Evolutionary conservation across 2,888 invertebrate species (phyloP), one percentile per base, ranked within the genome.

Genomic region (Alsophila aescularia): DNA sequence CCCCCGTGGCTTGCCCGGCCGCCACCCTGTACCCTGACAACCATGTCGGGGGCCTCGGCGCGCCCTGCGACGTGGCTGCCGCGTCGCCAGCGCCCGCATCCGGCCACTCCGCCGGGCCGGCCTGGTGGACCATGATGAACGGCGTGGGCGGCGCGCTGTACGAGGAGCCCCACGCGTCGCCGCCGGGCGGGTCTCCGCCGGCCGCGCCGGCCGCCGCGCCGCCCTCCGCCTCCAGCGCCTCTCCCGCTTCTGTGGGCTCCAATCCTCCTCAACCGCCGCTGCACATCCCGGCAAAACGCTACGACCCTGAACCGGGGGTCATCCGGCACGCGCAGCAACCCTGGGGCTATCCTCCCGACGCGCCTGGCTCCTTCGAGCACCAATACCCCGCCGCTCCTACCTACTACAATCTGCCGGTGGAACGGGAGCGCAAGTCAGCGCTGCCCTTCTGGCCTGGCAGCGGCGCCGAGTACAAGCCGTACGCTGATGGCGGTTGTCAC

Each of bases 281-380:
- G 63, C 97, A 97, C 92, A 97, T 97, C 89, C 97, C 97, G 67
- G 97, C 97, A 77, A 97, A 97, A 89, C 93, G 97, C 69, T 95
- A 92, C 79, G 92, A 92, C 65, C 93, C 93, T 56, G 93, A 93
- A 75, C 93, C 94, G 45, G 94, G 96, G 39, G 96, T 96, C 75
- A 96, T 96, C 75, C 92, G 96, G 67, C 96, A 96, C 89, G 94
- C 95, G 70, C 95, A 95, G 75, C 95, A 94, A 68, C 94, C 94
- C 58, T 96, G 96, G 96, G 95, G 94, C 73, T 96, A 95, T 83
- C 94, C 95, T 24, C 95, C 95, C 0, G 93, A 94, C 76, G 94
- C 93, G 41, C 92, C 94, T 27, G 92, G 93, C 12, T 92, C 93
- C 62, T 94, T 93, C 72, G 94, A 94, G 78, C 95, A 95, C 78